Evolutionary conservation across 2,797 vertebrate genomes (phyloP).

Genomic region (Fistularia tabacaria): DNA sequence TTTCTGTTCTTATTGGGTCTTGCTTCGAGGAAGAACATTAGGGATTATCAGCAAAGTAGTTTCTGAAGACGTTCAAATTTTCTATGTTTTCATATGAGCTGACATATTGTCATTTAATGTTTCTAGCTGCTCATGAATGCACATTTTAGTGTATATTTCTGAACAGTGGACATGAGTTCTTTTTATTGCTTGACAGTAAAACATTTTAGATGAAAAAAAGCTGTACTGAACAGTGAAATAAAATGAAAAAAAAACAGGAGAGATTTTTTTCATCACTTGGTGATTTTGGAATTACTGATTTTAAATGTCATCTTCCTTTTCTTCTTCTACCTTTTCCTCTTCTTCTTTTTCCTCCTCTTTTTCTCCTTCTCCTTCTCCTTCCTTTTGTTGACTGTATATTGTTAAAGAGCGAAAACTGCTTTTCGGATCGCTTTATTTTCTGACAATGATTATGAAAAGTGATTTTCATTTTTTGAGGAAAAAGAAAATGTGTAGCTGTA

Average conservation of each 20-base stretch:
- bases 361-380: constrained; percentile 9
- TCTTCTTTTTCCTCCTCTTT: no score
- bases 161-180: constrained; percentile 89
- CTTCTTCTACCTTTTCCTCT: no score
- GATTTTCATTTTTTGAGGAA: constrained; percentile 80
- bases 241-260: constrained; percentile 29
- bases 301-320: constrained; percentile 27
- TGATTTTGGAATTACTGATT: constrained; percentile 56
- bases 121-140: constrained; percentile 96
- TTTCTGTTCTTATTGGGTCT: constrained; percentile 80
- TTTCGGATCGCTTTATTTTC: constrained; percentile 92
- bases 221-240: constrained; percentile 75
- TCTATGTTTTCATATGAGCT: constrained; percentile 99
- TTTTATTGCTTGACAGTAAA: constrained; percentile 88
- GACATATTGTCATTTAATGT: constrained; percentile 96
- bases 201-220: constrained; percentile 83
- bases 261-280: constrained; percentile 61
- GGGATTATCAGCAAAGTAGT: constrained; percentile 86
- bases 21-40: constrained; percentile 80
- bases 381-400: constrained; percentile 82
- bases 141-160: constrained; percentile 97
- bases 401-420: constrained; percentile 88
- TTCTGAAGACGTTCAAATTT: constrained; percentile 98
- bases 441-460: constrained; percentile 86
- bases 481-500: constrained; percentile 77